A percentile compares a stretch with the other conserved stretches of the same genome.
These are phyloP conservation scores for Euclidia mi DNA, from an alignment of 2,888 invertebrate species.

Conservation along the genomic window DNA sequence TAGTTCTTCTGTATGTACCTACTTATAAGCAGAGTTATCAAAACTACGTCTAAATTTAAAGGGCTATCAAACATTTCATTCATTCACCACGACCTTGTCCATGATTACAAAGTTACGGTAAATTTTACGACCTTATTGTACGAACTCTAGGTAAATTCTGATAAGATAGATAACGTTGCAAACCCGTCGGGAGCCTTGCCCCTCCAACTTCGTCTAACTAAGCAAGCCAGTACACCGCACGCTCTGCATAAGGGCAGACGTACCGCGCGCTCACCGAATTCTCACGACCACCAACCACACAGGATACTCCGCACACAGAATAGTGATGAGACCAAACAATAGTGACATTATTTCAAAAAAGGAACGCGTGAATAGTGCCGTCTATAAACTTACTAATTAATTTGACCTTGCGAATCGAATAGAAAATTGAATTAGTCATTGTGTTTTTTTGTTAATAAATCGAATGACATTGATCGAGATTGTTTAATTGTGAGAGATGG, in stretches of 20 bases:
- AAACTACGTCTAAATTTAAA: neutral
- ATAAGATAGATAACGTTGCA: conserved; percentile 67
- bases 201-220: conserved; percentile 34
- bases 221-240: conserved; percentile 58
- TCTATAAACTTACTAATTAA: conserved; percentile 38
- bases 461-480: conserved; percentile 47
- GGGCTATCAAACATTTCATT: conserved; percentile 31
- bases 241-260: conserved; percentile 44
- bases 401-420: conserved; percentile 53
- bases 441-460: conserved; percentile 45
- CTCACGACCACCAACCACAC: conserved; percentile 46
- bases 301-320: conserved; percentile 58
- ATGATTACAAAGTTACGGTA: conserved; percentile 60
- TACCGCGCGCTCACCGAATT: conserved; percentile 29
- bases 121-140: conserved; percentile 64
- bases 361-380: conserved; percentile 48
- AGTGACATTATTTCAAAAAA: conserved; percentile 59
- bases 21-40: too few species aligned
- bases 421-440: conserved; percentile 47
- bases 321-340: conserved; percentile 67
- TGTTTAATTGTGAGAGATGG: conserved; percentile 49
- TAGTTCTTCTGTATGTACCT: too few species aligned
- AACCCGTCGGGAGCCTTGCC: conserved; percentile 48
- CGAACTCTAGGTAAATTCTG: conserved; percentile 63
- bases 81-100: conserved; percentile 53